A percentile compares a stretch with the other conserved stretches of the same genome.
phyloP scores from a whole-genome alignment of 92 coral and sea anemone genomes.

The Muricea muricata region DNA sequence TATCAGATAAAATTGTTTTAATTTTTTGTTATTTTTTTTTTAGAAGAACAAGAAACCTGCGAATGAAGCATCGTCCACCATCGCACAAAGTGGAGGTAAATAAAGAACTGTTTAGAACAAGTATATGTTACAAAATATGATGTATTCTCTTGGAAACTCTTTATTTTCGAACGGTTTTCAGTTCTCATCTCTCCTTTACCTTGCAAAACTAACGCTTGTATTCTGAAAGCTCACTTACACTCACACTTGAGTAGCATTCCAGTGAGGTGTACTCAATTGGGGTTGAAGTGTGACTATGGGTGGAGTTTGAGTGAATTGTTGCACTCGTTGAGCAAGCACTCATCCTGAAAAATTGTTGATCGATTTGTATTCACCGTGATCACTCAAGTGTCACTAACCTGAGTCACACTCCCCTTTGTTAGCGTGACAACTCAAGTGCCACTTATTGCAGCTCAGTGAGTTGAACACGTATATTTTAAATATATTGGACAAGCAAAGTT shows the following conservation, averaged over 20 bases:
- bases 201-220: neutral
- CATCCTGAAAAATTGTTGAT: too few relatives aligned
- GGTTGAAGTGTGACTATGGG: neutral
- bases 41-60: neutral
- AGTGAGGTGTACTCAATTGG: neutral
- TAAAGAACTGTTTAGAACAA: neutral
- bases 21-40: too few relatives aligned
- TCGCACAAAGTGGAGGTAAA: neutral
- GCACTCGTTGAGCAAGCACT: too few relatives aligned
- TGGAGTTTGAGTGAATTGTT: too few relatives aligned
- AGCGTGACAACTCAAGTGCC: too few relatives aligned
- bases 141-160: too few relatives aligned
- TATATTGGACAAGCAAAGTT: neutral
- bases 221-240: neutral
- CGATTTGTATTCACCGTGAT: too few relatives aligned
- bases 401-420: too few relatives aligned
- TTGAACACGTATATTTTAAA: too few relatives aligned
- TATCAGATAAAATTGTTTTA: too few relatives aligned
- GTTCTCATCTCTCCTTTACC: neutral
- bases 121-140: neutral
- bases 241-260: neutral
- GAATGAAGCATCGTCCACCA: neutral
- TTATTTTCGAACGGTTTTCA: neutral
- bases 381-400: too few relatives aligned
- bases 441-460: too few relatives aligned